These are phyloP conservation scores for Sapajus apella DNA, from an alignment of 2,113 vertebrate genomes.

Conservation along the genomic window DNA sequence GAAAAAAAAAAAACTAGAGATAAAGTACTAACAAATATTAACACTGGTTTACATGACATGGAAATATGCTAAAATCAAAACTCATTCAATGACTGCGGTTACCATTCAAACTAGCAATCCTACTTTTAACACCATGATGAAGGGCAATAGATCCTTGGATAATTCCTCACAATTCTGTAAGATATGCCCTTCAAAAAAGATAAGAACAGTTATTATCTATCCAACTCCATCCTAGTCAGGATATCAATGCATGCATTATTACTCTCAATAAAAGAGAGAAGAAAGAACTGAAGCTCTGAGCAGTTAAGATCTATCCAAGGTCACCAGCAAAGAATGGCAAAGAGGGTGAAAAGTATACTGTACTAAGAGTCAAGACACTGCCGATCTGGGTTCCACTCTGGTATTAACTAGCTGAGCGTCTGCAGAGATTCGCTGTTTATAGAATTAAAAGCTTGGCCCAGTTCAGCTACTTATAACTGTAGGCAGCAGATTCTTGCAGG, in stretches of 20 bases:
- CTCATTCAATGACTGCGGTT: conserved; percentile 22
- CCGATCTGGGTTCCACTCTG: neutral
- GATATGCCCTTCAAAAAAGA: neutral
- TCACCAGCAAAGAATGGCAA: neutral
- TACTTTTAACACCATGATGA: conserved; percentile 6
- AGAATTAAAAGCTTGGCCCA: neutral
- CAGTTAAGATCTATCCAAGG: neutral
- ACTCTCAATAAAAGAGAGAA: neutral
- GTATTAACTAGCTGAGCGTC: neutral
- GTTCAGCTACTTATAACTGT: neutral
- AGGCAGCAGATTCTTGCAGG: neutral
- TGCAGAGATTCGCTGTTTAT: neutral
- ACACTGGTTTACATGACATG: neutral
- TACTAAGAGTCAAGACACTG: neutral
- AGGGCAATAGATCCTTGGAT: neutral
- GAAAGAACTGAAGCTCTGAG: neutral
- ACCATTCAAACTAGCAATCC: neutral
- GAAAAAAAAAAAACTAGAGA: neutral
- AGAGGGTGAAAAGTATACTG: neutral
- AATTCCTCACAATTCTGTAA: conserved; percentile 6
- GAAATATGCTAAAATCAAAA: conserved; percentile 26
- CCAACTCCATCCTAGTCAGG: neutral
- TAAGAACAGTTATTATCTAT: neutral
- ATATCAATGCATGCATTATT: neutral
- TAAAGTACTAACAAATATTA: conserved; percentile 29